Base-by-base conservation (phyloP, 2,888 invertebrate genomes). In the Hirtodrosophila alboralis region DNA sequence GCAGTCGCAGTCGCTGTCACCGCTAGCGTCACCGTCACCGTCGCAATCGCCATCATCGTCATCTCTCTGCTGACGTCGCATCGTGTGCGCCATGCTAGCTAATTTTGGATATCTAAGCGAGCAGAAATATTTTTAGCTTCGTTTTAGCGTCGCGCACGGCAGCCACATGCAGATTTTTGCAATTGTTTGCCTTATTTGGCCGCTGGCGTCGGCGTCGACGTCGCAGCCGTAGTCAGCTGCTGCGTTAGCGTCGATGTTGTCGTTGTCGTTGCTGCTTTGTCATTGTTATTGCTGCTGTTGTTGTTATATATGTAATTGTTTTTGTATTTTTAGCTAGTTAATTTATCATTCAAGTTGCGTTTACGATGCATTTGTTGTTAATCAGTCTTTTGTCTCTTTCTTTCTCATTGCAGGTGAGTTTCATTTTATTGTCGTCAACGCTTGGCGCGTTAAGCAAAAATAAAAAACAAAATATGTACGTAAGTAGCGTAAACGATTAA, bases 131-230 rank as follows among this genome's bases (percentile, higher is more conserved):
- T 79, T 79, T 85, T 79, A 79, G 86, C 70, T 51, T 43, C 56
- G 61, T 53, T 66, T 64, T 59, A 37, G 30, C 49, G 76, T 23
- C 76, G 77, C 40, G 26, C 53, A 54, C 74, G 52, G 57, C 56
- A 66, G 53, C 58, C 75, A 72, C 75, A 83, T 79, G 86, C 79
- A 79, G 84, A 79, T 79, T 81, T 85, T 85, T 78, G 79, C 79
- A 85, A 83, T 85, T 85, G 85, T 83, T 79, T 72, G 84, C 84
- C 86, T 72, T 79, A 85, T 79, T 79, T 85, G 79, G 84, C 68
- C 40, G 59, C 23, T 45, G 27, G 12, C 70, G 47, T 43, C 30
- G 31, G 40, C 67, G 52, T 40, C 31, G 21, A 13, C 52, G 30
- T 18, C 18, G 8, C 9, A 28, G 47, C 12, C 18, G 3, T 2